Conservation (phyloP, 2,888 invertebrate genomes). For the Reticulitermes lucifugus region DNA sequence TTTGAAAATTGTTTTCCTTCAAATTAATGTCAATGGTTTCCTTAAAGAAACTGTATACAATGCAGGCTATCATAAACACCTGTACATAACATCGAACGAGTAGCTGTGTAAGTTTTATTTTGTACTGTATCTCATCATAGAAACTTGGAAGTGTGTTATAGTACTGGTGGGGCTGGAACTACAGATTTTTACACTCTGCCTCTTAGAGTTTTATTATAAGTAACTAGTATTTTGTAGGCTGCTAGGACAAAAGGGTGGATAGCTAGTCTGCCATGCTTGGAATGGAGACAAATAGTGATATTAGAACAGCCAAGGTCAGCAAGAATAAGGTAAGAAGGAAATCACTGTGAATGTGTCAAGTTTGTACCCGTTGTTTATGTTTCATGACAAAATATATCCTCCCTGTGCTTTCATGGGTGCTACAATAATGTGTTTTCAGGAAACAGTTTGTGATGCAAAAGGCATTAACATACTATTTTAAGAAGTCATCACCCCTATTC, state of each 20-base stretch:
- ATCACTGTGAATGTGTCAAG: not conserved
- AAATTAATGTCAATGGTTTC: too few species aligned
- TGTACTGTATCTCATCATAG: too few species aligned
- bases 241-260: conserved; percentile 22
- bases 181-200: not conserved
- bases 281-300: not conserved
- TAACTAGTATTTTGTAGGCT: conserved; percentile 12
- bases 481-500: not conserved
- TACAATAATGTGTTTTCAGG: too few species aligned
- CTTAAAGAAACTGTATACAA: too few species aligned
- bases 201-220: conserved; percentile 13
- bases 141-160: too few species aligned
- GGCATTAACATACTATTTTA: not conserved
- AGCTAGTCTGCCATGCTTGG: conserved; percentile 31
- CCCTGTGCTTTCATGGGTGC: too few species aligned
- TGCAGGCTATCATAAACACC: too few species aligned
- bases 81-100: too few species aligned
- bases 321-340: not conserved
- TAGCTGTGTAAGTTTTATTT: too few species aligned
- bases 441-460: not conserved
- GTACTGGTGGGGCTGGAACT: not conserved
- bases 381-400: too few species aligned
- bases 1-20: too few species aligned
- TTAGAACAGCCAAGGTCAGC: not conserved
- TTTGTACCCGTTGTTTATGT: too few species aligned